Base-by-base conservation (phyloP, 1,140 invertebrate species). In the Drosophila dunni region DNA sequence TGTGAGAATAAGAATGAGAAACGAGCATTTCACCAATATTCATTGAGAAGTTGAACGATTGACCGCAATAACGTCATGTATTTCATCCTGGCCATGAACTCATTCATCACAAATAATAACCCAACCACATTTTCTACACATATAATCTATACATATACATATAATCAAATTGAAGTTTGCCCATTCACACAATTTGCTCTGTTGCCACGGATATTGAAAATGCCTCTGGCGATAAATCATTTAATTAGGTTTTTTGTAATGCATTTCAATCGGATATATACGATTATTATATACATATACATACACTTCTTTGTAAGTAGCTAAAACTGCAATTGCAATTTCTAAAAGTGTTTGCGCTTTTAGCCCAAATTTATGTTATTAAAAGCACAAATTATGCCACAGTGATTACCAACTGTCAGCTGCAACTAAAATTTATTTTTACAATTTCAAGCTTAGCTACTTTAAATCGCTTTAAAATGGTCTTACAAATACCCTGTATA, bases 1-100 rank as follows among this genome's bases (percentile, higher is more conserved):
- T 7, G 13, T 7, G 13, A 53, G 29, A 36, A 50, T 29, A 5
- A 34, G 8, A 13, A n/a, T 15, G 45, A 38, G 36, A 24, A 34
- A 56, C 29, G 36, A 64, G 7, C 44, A 76, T 66, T 72, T 76
- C 45, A 61, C 61, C 54, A 65, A 64, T 60, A 67, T 63, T 57
- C 51, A 36, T 54, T 56, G 48, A 72, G 54, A 53, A 38, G 65
- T 78, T 83, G 72, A 73, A 44, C 24, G 53, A 65, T 64, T 45
- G 77, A 74, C 84, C 83, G 73, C 69, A 74, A 77, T 63, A 78
- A 73, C 84, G 79, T 86, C 84, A 86, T 86, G 69, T 67, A 71
- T 78, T 68, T 63, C 68, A 58, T 64, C 65, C 62, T 73, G 76
- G 54, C 48, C 46, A 65, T 84, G 77, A 84, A 66, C 73, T 80